Base-by-base conservation (phyloP, 2,888 invertebrate genomes). In the Thera obeliscata region DNA sequence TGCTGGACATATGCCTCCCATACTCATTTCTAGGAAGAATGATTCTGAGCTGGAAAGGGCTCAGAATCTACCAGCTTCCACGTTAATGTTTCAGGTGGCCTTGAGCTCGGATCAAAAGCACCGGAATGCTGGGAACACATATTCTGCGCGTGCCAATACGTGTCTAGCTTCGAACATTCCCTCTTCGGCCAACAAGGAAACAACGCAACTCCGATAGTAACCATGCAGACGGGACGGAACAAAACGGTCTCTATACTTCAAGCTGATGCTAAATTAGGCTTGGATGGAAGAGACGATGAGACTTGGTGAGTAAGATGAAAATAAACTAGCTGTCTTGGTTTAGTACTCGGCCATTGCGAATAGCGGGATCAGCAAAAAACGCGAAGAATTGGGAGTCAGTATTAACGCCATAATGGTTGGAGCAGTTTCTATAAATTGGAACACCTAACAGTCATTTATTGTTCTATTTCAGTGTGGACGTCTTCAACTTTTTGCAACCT, bases 61-160 rank as follows among this genome's bases (percentile, higher is more conserved):
- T 22, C 22, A 22, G 38, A 38, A 38, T 38, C 38, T 1, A 38
- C 4, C 6, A 4, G 3, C 12, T 52, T 7, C 33, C 33, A 22
- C 8, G 49, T 12, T 12, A 3, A 49, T 49, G 2, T 46, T 48
- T 35, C 7, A 66, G 95, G 96, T 69, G 98, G 98, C 2, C 92
- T 99, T 61, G 98, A 98, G 82, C 94, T 98, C 6, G 98, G 98
- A 3, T 98, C 98, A 50, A 98, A 98, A 81, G 97, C 98, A 38
- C 95, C 97, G 22, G 97, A 98, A 74, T 99, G 99, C 81, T 99
- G 99, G 99, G 97, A 97, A 72, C 98, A 99, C 83, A 97, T 99
- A 69, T 98, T 99, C 84, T 96, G 97, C 79, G 98, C 98, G 33
- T 98, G 98, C 77, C 96, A 98, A 50, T 98, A 98, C 84, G 97